Percentiles rank a stretch among this genome's conserved stretches.
phyloP scores from a whole-genome alignment of 35 echinoderm and acorn worm species.

The Holothuria glaberrima region DNA sequence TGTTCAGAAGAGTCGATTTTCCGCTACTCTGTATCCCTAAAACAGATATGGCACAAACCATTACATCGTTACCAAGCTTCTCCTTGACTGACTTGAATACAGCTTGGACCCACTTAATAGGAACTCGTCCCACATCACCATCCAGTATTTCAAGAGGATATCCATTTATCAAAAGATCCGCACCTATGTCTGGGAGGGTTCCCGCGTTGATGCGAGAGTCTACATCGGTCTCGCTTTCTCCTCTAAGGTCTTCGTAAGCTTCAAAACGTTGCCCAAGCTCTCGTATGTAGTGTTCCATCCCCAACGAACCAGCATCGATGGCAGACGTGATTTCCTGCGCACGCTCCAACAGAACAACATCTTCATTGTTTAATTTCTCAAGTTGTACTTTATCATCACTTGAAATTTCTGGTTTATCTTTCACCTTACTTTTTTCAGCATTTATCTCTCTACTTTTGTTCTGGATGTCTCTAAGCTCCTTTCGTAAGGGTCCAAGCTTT shows the following conservation, averaged over 20 bases:
- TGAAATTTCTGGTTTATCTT: not conserved
- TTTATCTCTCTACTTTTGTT: not conserved
- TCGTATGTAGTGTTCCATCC: constrained; percentile 29
- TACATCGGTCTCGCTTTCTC: not conserved
- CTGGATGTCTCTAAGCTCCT: not conserved
- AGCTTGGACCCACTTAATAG: constrained; percentile 31
- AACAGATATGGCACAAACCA: constrained; percentile 23
- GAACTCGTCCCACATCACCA: constrained; percentile 40
- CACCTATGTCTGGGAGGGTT: constrained; percentile 8
- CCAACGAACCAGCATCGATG: not conserved
- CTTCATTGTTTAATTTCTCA: not conserved
- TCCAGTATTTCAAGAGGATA: constrained; percentile 46
- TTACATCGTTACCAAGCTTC: not conserved
- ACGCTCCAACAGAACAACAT: not conserved
- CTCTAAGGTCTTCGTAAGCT: not conserved
- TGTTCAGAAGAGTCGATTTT: constrained; percentile 50
- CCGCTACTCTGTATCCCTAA: constrained; percentile 58
- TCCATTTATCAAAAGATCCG: constrained; percentile 23
- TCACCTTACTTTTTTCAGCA: constrained; percentile 8
- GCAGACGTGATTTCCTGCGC: not conserved
- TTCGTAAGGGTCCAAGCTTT: constrained; percentile 3
- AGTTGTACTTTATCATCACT: not conserved
- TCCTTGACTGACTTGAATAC: not conserved
- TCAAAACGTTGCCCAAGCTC: constrained; percentile 35
- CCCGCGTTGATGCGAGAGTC: not conserved